These are phyloP conservation scores for Drosophila ananassae DNA, from an alignment of 1,140 invertebrate species.

Conservation along the genomic window DNA sequence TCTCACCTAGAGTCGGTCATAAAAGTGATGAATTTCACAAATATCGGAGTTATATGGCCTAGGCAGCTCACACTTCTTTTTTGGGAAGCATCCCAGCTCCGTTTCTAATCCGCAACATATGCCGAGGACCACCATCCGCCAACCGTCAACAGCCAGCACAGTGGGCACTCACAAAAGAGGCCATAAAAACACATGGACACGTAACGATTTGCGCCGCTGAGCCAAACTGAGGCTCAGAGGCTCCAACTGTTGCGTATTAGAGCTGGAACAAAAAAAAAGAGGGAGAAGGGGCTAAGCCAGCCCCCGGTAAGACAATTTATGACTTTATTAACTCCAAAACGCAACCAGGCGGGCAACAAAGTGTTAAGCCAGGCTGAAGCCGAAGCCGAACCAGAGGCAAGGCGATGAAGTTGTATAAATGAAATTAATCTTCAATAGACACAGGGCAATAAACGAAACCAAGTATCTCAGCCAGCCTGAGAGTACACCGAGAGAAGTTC, in stretches of 20 bases:
- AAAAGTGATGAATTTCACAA: slow-evolving; percentile 32
- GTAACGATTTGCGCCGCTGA: slow-evolving; percentile 71
- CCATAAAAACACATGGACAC: slow-evolving; percentile 68
- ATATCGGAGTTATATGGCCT: not conserved
- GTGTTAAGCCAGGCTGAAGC: slow-evolving; percentile 61
- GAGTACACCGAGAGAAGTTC: not conserved
- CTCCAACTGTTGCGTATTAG: slow-evolving; percentile 69
- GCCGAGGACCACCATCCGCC: slow-evolving; percentile 26
- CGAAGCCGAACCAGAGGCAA: slow-evolving; percentile 32
- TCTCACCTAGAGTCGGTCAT: slow-evolving; percentile 22
- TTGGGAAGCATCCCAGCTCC: slow-evolving; percentile 21
- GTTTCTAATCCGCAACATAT: slow-evolving; percentile 78
- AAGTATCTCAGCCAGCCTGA: slow-evolving; percentile 42
- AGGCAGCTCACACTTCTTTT: not conserved
- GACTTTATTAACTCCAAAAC: slow-evolving; percentile 80
- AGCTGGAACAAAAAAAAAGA: slow-evolving; percentile 51
- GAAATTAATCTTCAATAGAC: slow-evolving; percentile 83
- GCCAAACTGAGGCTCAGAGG: not conserved
- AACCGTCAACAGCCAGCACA: slow-evolving; percentile 3
- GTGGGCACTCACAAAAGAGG: slow-evolving; percentile 67
- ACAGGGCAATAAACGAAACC: slow-evolving; percentile 76
- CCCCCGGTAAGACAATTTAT: slow-evolving; percentile 78
- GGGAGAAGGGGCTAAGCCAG: slow-evolving; percentile 41
- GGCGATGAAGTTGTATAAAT: slow-evolving; percentile 82
- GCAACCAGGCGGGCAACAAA: slow-evolving; percentile 74